A percentile compares a stretch with the other conserved stretches of the same genome.
These are phyloP conservation scores for Phasianus colchicus DNA, from an alignment of 2,113 vertebrate genomes.

Conservation along the genomic window DNA sequence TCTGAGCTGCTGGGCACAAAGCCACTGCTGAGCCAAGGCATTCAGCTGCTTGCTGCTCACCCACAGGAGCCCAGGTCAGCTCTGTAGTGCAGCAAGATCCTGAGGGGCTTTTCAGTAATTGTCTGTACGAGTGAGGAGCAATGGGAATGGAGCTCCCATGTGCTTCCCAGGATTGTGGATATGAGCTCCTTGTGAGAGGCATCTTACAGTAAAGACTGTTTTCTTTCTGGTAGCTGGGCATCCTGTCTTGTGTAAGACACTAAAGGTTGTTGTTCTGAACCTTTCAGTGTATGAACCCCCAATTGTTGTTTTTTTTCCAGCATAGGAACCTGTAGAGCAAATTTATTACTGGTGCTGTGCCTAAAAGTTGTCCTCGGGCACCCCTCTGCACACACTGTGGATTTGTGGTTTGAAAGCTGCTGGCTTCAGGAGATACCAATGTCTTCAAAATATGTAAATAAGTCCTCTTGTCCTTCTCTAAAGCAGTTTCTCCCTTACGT, in stretches of 20 bases:
- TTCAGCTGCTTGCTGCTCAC: not conserved
- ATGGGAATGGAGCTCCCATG: not conserved
- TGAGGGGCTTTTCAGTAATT: not conserved
- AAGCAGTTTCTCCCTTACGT: not conserved
- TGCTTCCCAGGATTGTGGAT: not conserved
- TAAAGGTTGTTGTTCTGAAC: not conserved
- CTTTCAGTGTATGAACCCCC: not conserved
- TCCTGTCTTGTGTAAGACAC: not conserved
- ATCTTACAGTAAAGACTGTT: not conserved
- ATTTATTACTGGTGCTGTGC: not conserved
- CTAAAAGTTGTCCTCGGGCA: not conserved
- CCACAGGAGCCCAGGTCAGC: not conserved
- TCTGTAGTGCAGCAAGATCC: not conserved
- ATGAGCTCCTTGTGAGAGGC: not conserved
- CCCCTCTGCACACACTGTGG: not conserved
- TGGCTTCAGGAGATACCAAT: not conserved
- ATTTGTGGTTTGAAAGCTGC: not conserved
- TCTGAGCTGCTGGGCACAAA: not conserved
- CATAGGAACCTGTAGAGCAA: not conserved
- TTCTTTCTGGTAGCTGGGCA: not conserved
- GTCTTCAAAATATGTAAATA: not conserved
- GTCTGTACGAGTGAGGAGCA: not conserved
- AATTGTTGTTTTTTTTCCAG: not conserved
- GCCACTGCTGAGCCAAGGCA: slow-evolving; percentile 66
- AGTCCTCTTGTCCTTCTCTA: not conserved